Conservation (phyloP, 2,113 vertebrate species). For the Lycocorax pyrrhopterus region DNA sequence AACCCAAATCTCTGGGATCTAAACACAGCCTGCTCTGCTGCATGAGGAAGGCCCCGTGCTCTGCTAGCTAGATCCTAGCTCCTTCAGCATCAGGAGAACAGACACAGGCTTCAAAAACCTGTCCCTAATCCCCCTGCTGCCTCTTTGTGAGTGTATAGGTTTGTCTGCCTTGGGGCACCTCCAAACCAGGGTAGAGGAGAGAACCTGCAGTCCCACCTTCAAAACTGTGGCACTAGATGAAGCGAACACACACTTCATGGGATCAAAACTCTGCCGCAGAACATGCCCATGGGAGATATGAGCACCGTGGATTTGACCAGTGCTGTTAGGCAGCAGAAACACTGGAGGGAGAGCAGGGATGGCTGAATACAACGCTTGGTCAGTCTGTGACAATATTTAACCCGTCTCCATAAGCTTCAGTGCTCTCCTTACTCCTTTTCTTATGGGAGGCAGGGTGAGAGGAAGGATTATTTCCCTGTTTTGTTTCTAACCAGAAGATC, state of each 20-base stretch:
- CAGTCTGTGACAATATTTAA: background rate
- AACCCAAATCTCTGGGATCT: background rate
- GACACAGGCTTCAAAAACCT: background rate
- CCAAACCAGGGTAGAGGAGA: background rate
- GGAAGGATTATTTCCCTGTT: background rate
- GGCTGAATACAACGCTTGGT: background rate
- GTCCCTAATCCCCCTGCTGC: background rate
- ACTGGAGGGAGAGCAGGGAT: background rate
- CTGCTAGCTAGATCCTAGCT: background rate
- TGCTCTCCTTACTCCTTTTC: background rate
- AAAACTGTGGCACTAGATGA: background rate
- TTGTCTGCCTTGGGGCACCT: background rate
- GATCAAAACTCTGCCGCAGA: background rate
- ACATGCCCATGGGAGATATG: background rate
- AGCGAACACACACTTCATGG: background rate
- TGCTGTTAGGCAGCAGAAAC: background rate
- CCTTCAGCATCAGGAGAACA: background rate
- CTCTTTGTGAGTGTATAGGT: background rate
- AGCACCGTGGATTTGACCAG: background rate
- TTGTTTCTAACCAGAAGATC: background rate
- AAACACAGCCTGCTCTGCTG: background rate
- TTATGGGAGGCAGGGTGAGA: background rate
- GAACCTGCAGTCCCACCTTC: background rate
- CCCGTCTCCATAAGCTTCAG: background rate
- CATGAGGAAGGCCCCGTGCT: background rate